A percentile compares a stretch with the other conserved stretches of the same genome.
phyloP scores from a whole-genome alignment of 2,888 invertebrate species.

The Conomelus anceps region DNA sequence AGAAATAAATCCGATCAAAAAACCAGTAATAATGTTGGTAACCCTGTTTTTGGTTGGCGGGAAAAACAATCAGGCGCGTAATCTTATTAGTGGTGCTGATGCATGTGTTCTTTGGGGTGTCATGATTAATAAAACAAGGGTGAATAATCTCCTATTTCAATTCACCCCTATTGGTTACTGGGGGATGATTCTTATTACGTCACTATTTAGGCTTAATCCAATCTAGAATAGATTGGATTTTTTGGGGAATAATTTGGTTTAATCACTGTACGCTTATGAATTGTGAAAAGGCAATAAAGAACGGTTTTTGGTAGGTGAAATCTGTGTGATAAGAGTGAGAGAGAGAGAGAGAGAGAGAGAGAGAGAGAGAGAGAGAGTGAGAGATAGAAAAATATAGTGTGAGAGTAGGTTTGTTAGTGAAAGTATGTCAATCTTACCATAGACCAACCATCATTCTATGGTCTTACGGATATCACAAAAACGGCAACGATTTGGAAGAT shows the following conservation, averaged over 20 bases:
- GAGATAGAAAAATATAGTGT: too few relatives aligned
- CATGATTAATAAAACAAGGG: not conserved
- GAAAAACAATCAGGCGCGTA: not conserved
- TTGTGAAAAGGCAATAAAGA: too few relatives aligned
- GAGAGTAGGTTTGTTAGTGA: too few relatives aligned
- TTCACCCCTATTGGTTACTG: not conserved
- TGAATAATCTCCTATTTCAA: not conserved
- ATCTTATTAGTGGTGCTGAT: not conserved
- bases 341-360: too few relatives aligned
- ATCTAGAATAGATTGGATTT: not conserved
- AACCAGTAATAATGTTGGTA: not conserved
- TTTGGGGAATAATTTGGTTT: not conserved
- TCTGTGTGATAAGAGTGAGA: too few relatives aligned
- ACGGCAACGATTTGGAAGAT: too few relatives aligned
- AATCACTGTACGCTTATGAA: not conserved
- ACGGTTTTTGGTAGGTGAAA: too few relatives aligned
- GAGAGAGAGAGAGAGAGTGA: too few relatives aligned
- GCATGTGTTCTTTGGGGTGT: not conserved
- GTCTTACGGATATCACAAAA: too few relatives aligned
- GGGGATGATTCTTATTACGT: not conserved
- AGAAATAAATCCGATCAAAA: not conserved
- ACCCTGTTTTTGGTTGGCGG: not conserved
- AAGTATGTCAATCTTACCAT: too few relatives aligned
- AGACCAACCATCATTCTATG: too few relatives aligned
- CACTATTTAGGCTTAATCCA: not conserved